phyloP scores from a whole-genome alignment of 1,140 invertebrate genomes.

The Uloborus diversus region DNA sequence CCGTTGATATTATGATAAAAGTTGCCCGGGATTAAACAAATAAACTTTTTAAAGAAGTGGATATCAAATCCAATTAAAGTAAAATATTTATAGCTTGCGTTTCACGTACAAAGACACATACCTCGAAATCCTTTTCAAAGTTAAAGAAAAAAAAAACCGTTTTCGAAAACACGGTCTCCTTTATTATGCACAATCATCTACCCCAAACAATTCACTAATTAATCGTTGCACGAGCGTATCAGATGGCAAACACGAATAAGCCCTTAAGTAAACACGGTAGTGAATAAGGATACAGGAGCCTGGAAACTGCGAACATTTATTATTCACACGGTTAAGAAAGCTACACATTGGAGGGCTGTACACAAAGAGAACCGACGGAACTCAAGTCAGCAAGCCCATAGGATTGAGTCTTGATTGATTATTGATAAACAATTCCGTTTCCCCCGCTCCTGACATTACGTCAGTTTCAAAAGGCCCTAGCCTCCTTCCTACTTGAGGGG shows the following conservation, averaged over 20 bases:
- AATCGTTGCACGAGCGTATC: constrained; percentile 18
- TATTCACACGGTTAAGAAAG: constrained; percentile 44
- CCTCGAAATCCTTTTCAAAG: too few species aligned
- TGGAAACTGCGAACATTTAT: constrained; percentile 37
- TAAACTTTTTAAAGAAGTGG: too few species aligned
- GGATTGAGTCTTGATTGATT: constrained; percentile 52
- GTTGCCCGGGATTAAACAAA: too few species aligned
- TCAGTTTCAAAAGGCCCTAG: background rate
- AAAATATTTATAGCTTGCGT: too few species aligned
- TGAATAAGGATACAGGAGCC: constrained; percentile 46
- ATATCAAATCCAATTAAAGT: too few species aligned
- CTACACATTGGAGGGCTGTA: constrained; percentile 5
- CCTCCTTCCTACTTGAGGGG: background rate
- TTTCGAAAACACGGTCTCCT: too few species aligned
- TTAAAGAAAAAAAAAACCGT: too few species aligned
- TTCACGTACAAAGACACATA: too few species aligned
- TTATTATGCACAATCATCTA: constrained; percentile 30
- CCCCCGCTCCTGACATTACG: background rate
- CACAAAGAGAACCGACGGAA: background rate
- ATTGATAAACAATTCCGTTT: constrained; percentile 50
- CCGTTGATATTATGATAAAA: too few species aligned
- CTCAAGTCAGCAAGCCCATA: constrained; percentile 1
- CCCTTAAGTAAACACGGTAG: constrained; percentile 28
- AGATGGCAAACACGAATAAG: constrained; percentile 20
- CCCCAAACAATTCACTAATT: constrained; percentile 42